Evolutionary conservation across 92 coral and sea anemone genomes (phyloP), one percentile per base, ranked within the genome.

Genomic region (Epizoanthus ramosus): DNA sequence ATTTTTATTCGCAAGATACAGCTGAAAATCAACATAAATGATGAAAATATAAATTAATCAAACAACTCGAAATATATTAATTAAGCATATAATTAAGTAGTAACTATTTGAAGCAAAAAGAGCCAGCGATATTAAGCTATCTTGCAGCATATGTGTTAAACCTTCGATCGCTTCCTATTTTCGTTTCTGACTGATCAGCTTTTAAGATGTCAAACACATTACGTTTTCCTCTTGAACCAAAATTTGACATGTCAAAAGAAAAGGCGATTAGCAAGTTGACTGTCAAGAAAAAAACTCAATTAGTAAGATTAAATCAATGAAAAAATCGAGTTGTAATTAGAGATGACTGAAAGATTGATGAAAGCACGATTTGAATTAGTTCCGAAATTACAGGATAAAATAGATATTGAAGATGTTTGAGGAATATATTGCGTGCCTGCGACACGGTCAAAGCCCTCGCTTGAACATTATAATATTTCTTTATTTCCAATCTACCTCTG

Each of bases 281-380:
- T 61, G 82, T 77, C 82, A 77, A 16, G 22, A 17, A 56, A 35
- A 28, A 35, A 41, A 31, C 47, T 77, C 69, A 39, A 77, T 77
- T 77, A 77, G 82, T 61, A 41, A 61, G 70, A 63, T 43, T 41
- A 59, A 37, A 59, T 77, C 71, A 63, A 77, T 60, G 63, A 69
- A 39, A 77, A 59, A 63, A 77, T 76, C 47, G 82, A 43, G 63
- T 60, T 60, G 82, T 43, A 77, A 77, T 77, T 77, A 63, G 58
- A 33, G 71, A 13, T 60, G 82, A 77, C 68, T 43, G 16, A 22
- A 77, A 77, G 39, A 43, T 61, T 77, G 54, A 60, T 77, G 71
- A 65, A 59, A 63, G 65, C 24, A 41, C 24, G 23, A 43, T 77
- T 77, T 77, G 82, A 63, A 77, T 77, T 39, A 47, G 37, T 63